phyloP scores from a whole-genome alignment of 2,888 invertebrate species.

The Ichneumon xanthorius region DNA sequence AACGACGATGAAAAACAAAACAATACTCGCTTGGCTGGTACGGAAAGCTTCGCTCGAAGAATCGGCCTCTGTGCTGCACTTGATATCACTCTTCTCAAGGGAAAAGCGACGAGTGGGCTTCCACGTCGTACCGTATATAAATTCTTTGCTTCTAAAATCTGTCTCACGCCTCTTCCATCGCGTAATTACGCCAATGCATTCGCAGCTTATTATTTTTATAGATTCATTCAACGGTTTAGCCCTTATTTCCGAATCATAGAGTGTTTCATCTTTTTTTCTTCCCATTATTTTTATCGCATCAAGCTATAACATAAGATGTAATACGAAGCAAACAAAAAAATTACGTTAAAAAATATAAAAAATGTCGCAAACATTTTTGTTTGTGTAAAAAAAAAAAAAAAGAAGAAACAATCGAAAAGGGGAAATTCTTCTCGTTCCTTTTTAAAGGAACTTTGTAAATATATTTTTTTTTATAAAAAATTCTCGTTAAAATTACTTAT shows the following conservation, averaged over 20 bases:
- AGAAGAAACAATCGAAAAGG: no score
- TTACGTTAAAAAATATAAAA: no score
- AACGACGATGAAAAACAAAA: constrained; percentile 24
- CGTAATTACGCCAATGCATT: constrained; percentile 62
- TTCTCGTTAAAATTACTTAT: no score
- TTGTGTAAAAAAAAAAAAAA: no score
- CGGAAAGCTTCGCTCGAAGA: constrained; percentile 42
- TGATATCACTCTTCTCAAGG: constrained; percentile 37
- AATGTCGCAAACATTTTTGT: no score
- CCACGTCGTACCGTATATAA: background rate
- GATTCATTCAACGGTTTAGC: constrained; percentile 17
- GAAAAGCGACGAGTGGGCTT: constrained; percentile 46
- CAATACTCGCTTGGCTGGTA: constrained; percentile 26
- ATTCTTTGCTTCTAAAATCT: constrained; percentile 33
- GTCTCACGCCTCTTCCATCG: constrained; percentile 29
- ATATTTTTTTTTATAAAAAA: no score
- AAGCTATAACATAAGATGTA: background rate
- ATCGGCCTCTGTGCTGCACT: constrained; percentile 19
- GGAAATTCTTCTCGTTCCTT: no score
- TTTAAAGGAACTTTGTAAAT: no score
- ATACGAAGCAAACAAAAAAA: background rate
- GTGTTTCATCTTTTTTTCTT: background rate
- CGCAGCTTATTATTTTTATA: constrained; percentile 58
- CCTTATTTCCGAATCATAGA: constrained; percentile 13
- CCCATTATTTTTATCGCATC: background rate